Evolutionary conservation across 2,888 invertebrate genomes (phyloP).

Genomic region (Sialis fuliginosa): DNA sequence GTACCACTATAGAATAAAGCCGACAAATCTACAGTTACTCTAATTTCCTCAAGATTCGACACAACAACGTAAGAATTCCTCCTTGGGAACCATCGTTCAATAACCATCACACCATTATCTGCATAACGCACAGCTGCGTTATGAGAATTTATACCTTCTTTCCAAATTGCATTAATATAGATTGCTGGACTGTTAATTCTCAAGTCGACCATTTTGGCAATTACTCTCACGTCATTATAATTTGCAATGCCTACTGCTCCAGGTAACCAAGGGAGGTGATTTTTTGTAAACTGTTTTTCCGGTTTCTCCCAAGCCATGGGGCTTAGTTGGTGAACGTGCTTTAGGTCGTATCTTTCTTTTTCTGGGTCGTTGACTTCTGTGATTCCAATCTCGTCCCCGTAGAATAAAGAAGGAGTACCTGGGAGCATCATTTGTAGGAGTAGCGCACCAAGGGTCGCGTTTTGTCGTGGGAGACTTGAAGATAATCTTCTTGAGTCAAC

Average conservation of each 20-base stretch:
- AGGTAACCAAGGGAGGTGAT: conserved; percentile 46
- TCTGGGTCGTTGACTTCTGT: conserved; percentile 36
- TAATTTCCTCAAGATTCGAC: conserved; percentile 45
- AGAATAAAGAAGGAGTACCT: conserved; percentile 74
- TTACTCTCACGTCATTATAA: conserved; percentile 32
- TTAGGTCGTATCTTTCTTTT: conserved; percentile 36
- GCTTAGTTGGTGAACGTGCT: conserved; percentile 44
- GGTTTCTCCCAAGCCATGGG: conserved; percentile 45
- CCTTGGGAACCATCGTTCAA: conserved; percentile 65
- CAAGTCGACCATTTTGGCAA: conserved; percentile 39
- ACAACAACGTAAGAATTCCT: conserved; percentile 59
- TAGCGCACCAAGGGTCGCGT: conserved; percentile 48
- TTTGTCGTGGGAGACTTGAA: conserved; percentile 31
- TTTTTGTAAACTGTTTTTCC: conserved; percentile 28
- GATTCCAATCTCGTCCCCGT: conserved; percentile 79
- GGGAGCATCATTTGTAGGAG: conserved; percentile 68
- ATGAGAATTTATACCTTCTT: conserved; percentile 39
- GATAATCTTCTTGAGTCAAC: conserved; percentile 41
- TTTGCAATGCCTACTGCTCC: conserved; percentile 30
- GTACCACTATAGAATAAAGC: conserved; percentile 58
- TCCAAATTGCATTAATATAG: conserved; percentile 51
- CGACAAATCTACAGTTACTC: conserved; percentile 51
- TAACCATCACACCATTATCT: conserved; percentile 41
- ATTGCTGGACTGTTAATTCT: conserved; percentile 49
- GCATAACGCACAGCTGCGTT: conserved; percentile 52